phyloP scores from a whole-genome alignment of 2,797 vertebrate genomes.

The Aviceda leuphotes region DNA sequence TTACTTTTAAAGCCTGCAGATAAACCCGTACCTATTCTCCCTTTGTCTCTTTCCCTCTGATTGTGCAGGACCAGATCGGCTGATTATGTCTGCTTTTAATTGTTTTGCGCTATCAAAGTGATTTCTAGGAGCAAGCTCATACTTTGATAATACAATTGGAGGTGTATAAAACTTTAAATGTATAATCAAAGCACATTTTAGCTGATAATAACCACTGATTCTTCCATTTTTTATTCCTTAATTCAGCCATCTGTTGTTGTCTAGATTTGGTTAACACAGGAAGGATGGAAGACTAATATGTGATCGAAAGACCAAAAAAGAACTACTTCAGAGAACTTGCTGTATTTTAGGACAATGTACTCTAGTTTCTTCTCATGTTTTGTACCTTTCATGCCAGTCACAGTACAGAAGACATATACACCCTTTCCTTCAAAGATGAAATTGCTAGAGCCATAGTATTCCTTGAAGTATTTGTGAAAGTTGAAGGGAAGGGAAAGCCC shows the following conservation, averaged over 20 bases:
- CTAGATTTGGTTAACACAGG: not conserved
- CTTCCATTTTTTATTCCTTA: not conserved
- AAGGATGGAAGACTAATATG: not conserved
- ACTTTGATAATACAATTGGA: not conserved
- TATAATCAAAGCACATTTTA: not conserved
- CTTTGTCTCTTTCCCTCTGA: not conserved
- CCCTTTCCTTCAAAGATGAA: not conserved
- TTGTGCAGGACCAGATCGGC: not conserved
- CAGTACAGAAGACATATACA: not conserved
- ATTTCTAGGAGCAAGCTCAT: not conserved
- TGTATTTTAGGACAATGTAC: not conserved
- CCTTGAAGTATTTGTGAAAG: not conserved
- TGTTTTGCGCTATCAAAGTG: not conserved
- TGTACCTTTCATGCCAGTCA: not conserved
- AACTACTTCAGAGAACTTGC: not conserved
- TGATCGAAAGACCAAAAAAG: not conserved
- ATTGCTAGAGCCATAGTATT: not conserved
- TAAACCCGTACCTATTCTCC: not conserved
- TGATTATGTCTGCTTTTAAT: not conserved
- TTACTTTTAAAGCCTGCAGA: not conserved
- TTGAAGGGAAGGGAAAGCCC: not conserved
- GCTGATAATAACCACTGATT: not conserved
- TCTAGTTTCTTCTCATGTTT: not conserved
- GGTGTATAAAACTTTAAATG: not conserved
- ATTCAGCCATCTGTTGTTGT: conserved; percentile 3